Percentiles rank a stretch among this genome's conserved stretches.
phyloP scores from a whole-genome alignment of 2,113 vertebrate genomes.

The Tetrax tetrax region DNA sequence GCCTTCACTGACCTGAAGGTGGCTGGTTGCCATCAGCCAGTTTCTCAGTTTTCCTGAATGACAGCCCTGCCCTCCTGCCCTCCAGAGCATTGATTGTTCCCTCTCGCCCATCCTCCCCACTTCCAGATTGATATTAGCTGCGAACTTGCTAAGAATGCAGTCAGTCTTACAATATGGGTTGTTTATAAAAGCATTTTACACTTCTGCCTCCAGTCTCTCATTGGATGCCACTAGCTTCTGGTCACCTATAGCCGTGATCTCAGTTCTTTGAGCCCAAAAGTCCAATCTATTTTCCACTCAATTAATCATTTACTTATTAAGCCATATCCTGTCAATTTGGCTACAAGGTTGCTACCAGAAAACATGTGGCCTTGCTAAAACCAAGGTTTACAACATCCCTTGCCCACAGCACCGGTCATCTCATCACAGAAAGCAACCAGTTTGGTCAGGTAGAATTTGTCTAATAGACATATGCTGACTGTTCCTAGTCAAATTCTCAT shows the following conservation, averaged over 20 bases:
- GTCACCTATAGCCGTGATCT: background rate
- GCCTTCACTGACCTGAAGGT: background rate
- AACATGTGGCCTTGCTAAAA: background rate
- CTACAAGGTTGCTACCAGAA: background rate
- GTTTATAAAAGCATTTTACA: background rate
- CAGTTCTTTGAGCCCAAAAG: background rate
- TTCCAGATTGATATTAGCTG: background rate
- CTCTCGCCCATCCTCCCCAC: fast-evolving
- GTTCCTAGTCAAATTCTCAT: background rate
- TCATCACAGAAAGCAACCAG: background rate
- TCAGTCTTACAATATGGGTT: background rate
- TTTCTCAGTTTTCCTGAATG: background rate
- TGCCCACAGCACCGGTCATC: background rate
- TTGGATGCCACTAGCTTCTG: background rate
- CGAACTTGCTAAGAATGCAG: background rate
- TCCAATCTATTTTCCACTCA: background rate
- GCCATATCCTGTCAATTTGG: background rate
- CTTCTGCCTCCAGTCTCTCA: background rate
- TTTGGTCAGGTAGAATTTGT: background rate
- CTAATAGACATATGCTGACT: background rate
- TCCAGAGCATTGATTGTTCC: background rate
- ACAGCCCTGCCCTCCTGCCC: background rate
- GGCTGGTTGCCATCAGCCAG: background rate
- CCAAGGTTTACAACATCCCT: background rate
- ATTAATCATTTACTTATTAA: background rate